These are phyloP conservation scores for Arremon aurantiirostris DNA, from an alignment of 2,797 vertebrate genomes.

Conservation along the genomic window DNA sequence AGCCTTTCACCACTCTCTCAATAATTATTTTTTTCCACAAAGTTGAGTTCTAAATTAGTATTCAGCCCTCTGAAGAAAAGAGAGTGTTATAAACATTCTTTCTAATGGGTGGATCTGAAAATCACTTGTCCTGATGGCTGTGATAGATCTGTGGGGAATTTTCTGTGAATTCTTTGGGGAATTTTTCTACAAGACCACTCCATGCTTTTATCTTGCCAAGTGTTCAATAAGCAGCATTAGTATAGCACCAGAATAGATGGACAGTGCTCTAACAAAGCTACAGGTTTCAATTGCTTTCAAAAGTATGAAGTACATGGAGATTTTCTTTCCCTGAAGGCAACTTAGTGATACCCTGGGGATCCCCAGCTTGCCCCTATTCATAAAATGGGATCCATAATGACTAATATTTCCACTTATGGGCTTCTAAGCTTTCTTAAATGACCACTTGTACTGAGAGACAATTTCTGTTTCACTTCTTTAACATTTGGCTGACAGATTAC, in stretches of 20 bases:
- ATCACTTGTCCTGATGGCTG: background rate
- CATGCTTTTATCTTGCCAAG: background rate
- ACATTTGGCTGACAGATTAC: background rate
- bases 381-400: background rate
- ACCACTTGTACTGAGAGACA: background rate
- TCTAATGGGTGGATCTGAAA: background rate
- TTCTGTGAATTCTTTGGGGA: background rate
- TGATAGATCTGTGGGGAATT: background rate
- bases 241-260: background rate
- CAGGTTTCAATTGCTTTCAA: background rate
- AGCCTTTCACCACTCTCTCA: background rate
- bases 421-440: background rate
- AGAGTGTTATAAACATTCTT: background rate
- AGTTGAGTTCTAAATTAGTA: slow-evolving; percentile 22
- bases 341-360: background rate
- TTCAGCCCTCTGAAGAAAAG: background rate
- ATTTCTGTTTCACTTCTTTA: background rate
- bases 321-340: background rate
- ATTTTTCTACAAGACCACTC: background rate
- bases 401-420: background rate
- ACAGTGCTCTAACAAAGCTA: background rate
- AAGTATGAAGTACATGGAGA: rapidly evolving
- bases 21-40: slow-evolving; percentile 37
- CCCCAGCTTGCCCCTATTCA: background rate
- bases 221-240: background rate